phyloP scores from a whole-genome alignment of 2,797 vertebrate species.

The Rhinophrynus dorsalis region DNA sequence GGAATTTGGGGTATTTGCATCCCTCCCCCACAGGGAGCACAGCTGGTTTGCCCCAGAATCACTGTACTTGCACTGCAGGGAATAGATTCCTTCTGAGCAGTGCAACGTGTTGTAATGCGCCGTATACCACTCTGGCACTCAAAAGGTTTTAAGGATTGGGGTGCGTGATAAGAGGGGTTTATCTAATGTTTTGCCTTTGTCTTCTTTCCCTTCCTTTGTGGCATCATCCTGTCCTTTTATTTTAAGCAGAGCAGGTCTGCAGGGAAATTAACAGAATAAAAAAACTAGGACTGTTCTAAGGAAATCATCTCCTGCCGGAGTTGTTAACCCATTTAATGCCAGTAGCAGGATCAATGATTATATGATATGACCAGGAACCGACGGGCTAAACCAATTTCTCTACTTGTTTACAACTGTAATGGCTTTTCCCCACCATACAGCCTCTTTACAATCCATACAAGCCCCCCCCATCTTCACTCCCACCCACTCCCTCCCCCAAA shows the following conservation, averaged over 20 bases:
- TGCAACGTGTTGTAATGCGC: no score
- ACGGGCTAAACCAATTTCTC: background rate
- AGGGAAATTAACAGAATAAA: no score
- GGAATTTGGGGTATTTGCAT: no score
- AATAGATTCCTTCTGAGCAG: no score
- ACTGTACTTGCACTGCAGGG: no score
- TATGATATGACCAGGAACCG: no score
- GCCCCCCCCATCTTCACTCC: background rate
- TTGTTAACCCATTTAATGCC: background rate
- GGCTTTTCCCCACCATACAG: background rate
- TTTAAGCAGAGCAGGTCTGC: background rate
- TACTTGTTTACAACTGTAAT: background rate
- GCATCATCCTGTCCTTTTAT: background rate
- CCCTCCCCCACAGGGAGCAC: no score
- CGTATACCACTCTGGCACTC: no score
- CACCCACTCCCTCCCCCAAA: slow-evolving; percentile 1
- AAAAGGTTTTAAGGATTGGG: no score
- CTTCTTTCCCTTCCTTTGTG: background rate
- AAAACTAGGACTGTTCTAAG: background rate
- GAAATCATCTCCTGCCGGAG: background rate
- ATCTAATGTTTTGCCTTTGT: background rate
- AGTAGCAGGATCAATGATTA: background rate
- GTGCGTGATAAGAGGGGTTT: no score
- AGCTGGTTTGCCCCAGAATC: no score
- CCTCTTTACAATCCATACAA: background rate